Percentiles rank a stretch among this genome's conserved stretches.
Conservation (phyloP, 2,888 invertebrate genomes). For the Drosophila quinaria region DNA sequence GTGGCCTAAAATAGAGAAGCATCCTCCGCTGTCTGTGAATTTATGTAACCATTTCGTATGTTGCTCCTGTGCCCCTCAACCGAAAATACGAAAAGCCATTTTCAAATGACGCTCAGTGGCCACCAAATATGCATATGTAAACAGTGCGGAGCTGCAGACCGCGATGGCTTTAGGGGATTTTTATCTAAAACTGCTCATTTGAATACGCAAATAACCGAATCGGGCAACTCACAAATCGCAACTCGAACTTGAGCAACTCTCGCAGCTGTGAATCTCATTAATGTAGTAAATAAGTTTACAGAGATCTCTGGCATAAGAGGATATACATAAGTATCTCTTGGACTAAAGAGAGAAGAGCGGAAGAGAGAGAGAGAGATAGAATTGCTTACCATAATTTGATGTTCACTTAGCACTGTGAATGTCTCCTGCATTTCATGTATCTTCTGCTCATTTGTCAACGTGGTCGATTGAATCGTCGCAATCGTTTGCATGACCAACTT, state of each 20-base stretch:
- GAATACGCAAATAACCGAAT: constrained; percentile 76
- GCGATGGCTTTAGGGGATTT: constrained; percentile 74
- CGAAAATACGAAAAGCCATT: constrained; percentile 70
- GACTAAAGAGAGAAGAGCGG: not conserved
- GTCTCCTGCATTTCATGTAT: constrained; percentile 92
- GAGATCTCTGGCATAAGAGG: not conserved
- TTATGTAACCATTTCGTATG: constrained; percentile 63
- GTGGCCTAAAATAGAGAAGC: constrained; percentile 9
- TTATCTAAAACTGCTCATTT: constrained; percentile 79
- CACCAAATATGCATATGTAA: constrained; percentile 76
- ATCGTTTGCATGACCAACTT: constrained; percentile 95
- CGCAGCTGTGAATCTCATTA: constrained; percentile 50
- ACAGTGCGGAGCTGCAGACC: constrained; percentile 53
- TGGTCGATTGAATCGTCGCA: constrained; percentile 90
- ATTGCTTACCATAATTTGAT: constrained; percentile 88
- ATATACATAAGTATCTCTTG: not conserved
- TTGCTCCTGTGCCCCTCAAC: constrained; percentile 19
- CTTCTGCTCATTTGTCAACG: constrained; percentile 92
- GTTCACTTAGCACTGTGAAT: constrained; percentile 91
- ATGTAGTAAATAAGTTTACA: constrained; percentile 26
- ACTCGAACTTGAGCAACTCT: constrained; percentile 53
- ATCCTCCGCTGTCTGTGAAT: constrained; percentile 20
- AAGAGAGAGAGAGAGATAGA: not conserved
- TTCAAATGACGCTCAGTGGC: constrained; percentile 64
- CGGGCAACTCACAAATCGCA: constrained; percentile 18